Conservation (phyloP, 2,797 vertebrate species). For the Delichon dasypus region DNA sequence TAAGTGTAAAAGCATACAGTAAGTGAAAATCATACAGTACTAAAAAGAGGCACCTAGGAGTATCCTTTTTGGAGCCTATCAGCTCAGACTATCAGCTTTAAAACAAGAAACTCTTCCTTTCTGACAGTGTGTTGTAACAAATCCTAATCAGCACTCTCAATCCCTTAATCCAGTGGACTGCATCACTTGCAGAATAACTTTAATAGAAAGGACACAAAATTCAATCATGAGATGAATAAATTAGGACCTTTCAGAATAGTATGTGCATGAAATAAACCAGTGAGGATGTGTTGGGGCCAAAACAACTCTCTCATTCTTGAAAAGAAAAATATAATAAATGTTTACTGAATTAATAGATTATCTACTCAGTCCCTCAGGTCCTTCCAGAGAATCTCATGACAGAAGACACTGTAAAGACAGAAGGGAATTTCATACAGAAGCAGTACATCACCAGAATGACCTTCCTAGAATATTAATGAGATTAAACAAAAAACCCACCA, state of each 20-base stretch:
- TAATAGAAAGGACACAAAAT: slow-evolving; percentile 36
- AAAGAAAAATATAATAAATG: background rate
- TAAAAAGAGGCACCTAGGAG: background rate
- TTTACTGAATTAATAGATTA: background rate
- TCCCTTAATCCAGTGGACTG: slow-evolving; percentile 11
- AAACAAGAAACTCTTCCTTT: background rate
- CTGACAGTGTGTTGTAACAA: background rate
- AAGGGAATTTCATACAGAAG: background rate
- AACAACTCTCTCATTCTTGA: background rate
- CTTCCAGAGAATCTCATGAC: background rate
- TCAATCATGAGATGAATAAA: slow-evolving; percentile 51
- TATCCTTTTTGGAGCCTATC: background rate
- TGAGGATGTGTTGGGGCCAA: background rate
- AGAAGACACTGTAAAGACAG: background rate
- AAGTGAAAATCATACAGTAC: background rate
- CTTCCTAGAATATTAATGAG: background rate
- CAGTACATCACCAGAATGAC: background rate
- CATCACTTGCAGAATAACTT: slow-evolving; percentile 40
- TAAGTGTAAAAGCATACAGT: background rate
- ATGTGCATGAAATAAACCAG: background rate
- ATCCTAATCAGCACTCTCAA: background rate
- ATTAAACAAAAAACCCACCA: background rate
- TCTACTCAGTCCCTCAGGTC: background rate
- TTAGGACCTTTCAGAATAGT: background rate
- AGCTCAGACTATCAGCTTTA: background rate